Conservation (phyloP, 2,888 invertebrate species). For the Xanthia icteritia region DNA sequence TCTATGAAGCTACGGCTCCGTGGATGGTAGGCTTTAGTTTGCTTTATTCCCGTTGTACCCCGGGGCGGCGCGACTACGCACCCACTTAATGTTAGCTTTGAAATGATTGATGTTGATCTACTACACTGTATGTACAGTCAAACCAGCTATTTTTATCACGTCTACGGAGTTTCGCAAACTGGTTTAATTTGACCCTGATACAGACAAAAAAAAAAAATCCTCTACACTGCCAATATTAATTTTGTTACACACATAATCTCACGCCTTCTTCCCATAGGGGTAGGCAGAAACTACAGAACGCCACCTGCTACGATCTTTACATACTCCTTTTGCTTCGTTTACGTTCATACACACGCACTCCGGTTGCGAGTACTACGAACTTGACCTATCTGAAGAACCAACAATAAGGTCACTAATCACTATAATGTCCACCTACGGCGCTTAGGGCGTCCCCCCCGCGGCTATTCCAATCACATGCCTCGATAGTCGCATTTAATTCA, state of each 20-base stretch:
- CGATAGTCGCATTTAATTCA: too few species aligned
- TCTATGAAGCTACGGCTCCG: not conserved
- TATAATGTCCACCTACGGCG: too few species aligned
- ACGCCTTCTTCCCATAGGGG: too few species aligned
- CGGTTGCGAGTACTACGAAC: too few species aligned
- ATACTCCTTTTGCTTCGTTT: too few species aligned
- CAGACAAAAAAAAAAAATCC: not conserved
- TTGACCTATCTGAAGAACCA: too few species aligned
- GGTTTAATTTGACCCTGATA: not conserved
- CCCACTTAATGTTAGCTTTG: slow-evolving; percentile 70
- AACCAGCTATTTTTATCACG: slow-evolving; percentile 2
- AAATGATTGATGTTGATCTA: slow-evolving; percentile 73
- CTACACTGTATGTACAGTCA: slow-evolving; percentile 35
- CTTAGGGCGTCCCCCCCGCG: too few species aligned
- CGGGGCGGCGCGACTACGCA: slow-evolving; percentile 64
- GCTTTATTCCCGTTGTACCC: slow-evolving; percentile 66
- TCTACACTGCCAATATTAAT: not conserved
- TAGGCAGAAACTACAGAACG: too few species aligned
- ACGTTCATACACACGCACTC: too few species aligned
- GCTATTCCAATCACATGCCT: too few species aligned
- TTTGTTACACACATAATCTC: not conserved
- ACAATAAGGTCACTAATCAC: too few species aligned
- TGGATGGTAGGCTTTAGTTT: slow-evolving; percentile 41
- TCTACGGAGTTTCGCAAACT: not conserved
- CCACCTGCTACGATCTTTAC: too few species aligned